These are phyloP conservation scores for Lophius piscatorius DNA, from an alignment of 2,113 vertebrate species.

Conservation along the genomic window DNA sequence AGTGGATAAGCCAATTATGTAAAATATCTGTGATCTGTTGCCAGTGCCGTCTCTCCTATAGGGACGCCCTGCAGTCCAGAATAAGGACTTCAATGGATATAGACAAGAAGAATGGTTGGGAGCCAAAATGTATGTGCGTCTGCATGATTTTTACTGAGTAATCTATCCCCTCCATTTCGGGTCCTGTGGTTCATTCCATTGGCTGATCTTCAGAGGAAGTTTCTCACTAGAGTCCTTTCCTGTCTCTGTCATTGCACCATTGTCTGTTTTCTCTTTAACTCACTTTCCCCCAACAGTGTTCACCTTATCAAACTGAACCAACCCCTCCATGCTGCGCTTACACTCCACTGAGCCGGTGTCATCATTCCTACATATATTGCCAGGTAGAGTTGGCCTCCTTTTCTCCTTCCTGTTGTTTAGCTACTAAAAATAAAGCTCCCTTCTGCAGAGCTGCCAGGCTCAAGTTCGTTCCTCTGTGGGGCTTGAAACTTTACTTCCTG, in stretches of 20 bases:
- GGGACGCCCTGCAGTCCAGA: neutral
- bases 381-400: constrained; percentile 84
- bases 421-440: constrained; percentile 81
- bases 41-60: too few relatives aligned
- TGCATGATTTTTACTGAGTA: neutral
- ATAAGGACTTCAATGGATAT: neutral
- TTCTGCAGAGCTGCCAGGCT: constrained; percentile 72
- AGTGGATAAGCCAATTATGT: too few relatives aligned
- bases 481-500: constrained; percentile 74
- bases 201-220: constrained; percentile 32
- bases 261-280: constrained; percentile 34
- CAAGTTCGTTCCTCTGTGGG: constrained; percentile 70
- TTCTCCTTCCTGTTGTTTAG: constrained; percentile 81
- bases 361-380: constrained; percentile 77
- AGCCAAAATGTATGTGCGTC: neutral
- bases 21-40: too few relatives aligned
- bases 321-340: constrained; percentile 60
- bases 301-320: constrained; percentile 55
- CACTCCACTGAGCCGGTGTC: constrained; percentile 74
- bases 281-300: constrained; percentile 30
- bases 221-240: constrained; percentile 14
- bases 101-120: too few relatives aligned
- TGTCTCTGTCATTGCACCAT: constrained; percentile 29
- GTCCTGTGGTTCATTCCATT: neutral
- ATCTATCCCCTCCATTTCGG: neutral